Conservation (phyloP, 2,113 vertebrate species). For the Ochotona curzoniae region DNA sequence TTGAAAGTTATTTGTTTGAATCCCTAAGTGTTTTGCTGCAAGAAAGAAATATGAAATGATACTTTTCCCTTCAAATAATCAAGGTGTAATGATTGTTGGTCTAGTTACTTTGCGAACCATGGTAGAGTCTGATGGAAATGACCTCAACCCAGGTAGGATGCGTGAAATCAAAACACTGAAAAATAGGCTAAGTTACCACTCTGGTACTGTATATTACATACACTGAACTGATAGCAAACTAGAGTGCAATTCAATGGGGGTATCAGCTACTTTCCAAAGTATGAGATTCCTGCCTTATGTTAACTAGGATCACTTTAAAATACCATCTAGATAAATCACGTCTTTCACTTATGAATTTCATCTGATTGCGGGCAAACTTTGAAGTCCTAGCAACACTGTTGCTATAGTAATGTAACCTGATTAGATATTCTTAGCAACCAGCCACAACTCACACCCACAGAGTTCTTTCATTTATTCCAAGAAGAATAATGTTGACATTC, state of each 20-base stretch:
- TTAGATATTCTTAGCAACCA: constrained; percentile 87
- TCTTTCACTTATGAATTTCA: constrained; percentile 73
- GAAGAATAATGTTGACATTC: constrained; percentile 70
- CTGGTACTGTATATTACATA: not conserved
- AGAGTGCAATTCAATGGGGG: not conserved
- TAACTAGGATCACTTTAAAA: constrained; percentile 25
- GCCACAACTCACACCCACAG: constrained; percentile 73
- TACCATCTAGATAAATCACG: constrained; percentile 63
- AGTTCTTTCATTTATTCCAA: constrained; percentile 69
- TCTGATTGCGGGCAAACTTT: constrained; percentile 77
- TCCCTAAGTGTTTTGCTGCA: not conserved
- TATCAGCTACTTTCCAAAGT: constrained; percentile 13
- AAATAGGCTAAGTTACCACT: not conserved
- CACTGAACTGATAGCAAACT: not conserved
- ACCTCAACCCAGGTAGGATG: not conserved
- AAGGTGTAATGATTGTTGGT: not conserved
- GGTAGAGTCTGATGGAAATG: not conserved
- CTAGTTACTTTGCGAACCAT: not conserved
- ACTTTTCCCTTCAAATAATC: not conserved
- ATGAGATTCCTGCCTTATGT: not conserved
- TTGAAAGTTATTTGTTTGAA: not conserved
- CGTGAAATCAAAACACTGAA: not conserved
- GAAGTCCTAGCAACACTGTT: constrained; percentile 84
- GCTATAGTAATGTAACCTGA: constrained; percentile 85
- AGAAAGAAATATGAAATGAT: not conserved